These are phyloP conservation scores for Tethea ocularis DNA, from an alignment of 2,888 invertebrate species.

Conservation along the genomic window DNA sequence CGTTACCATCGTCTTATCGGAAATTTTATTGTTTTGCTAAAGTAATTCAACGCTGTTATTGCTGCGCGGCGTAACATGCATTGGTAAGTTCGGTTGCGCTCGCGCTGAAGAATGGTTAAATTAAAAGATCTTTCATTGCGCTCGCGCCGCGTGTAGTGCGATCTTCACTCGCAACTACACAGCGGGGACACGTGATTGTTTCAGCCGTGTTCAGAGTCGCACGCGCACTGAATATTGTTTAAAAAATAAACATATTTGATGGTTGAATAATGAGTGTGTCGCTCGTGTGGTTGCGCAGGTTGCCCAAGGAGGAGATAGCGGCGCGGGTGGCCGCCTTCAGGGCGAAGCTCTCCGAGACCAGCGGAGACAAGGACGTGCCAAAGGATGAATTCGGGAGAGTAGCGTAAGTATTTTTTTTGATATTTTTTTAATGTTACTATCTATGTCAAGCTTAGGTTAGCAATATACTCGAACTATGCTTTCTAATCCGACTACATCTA, in stretches of 20 bases:
- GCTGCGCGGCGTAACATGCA: slow-evolving; percentile 70
- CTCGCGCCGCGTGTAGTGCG: slow-evolving; percentile 16
- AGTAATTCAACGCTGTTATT: slow-evolving; percentile 72
- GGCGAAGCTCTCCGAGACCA: slow-evolving; percentile 90
- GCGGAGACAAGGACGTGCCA: slow-evolving; percentile 82
- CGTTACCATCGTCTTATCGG: slow-evolving; percentile 68
- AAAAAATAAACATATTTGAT: slow-evolving; percentile 19
- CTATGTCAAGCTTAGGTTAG: too few relatives aligned
- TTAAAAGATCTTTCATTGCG: slow-evolving; percentile 60
- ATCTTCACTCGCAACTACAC: slow-evolving; percentile 2
- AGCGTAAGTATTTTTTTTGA: slow-evolving; percentile 73
- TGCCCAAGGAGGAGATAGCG: slow-evolving; percentile 92
- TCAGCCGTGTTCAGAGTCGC: not conserved
- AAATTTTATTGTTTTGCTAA: slow-evolving; percentile 74
- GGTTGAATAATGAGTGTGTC: slow-evolving; percentile 69
- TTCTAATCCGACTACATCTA: too few relatives aligned
- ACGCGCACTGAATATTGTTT: slow-evolving; percentile 24
- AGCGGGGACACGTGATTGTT: not conserved
- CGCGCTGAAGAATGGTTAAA: slow-evolving; percentile 50
- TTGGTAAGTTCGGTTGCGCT: slow-evolving; percentile 69
- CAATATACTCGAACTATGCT: too few relatives aligned
- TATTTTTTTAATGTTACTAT: not conserved
- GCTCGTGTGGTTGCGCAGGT: slow-evolving; percentile 86
- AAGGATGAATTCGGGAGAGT: slow-evolving; percentile 94
- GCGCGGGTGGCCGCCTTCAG: slow-evolving; percentile 94